These are phyloP conservation scores for Mesoligia furuncula DNA, from an alignment of 2,888 invertebrate genomes.

Conservation along the genomic window DNA sequence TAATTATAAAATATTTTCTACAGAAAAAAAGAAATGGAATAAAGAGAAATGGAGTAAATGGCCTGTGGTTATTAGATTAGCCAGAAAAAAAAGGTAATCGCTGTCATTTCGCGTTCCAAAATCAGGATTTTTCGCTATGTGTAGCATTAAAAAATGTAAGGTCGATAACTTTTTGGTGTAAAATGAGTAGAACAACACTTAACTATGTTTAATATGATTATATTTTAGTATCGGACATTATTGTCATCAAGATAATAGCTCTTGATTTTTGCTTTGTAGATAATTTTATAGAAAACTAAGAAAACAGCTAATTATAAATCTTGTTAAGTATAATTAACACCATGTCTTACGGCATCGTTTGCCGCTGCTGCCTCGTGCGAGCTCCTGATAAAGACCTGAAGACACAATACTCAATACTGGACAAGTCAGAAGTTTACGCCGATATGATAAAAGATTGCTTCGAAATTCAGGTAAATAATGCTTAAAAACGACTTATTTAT, in stretches of 20 bases:
- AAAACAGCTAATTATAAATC: neutral
- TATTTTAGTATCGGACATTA: neutral
- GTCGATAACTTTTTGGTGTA: accelerated
- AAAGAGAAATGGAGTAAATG: neutral
- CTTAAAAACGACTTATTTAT: neutral
- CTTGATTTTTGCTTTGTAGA: neutral
- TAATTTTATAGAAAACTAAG: conserved; percentile 14
- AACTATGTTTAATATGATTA: neutral
- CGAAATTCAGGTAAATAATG: conserved; percentile 81
- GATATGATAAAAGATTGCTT: conserved; percentile 87
- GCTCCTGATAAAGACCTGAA: conserved; percentile 83
- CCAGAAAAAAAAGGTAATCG: neutral
- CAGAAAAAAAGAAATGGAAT: neutral
- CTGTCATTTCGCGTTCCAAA: conserved; percentile 42
- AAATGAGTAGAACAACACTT: neutral
- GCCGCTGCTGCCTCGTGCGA: conserved; percentile 81
- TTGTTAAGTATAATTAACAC: conserved; percentile 5
- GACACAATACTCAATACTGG: conserved; percentile 74
- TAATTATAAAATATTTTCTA: too few relatives aligned
- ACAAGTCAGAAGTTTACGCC: conserved; percentile 80
- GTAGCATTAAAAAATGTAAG: conserved; percentile 16
- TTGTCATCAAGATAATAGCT: conserved; percentile 44
- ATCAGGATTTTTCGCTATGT: accelerated
- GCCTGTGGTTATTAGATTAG: neutral
- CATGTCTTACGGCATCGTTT: conserved; percentile 74